Conservation (phyloP, 1,140 invertebrate species). For the Caenorhabditis elegans region DNA sequence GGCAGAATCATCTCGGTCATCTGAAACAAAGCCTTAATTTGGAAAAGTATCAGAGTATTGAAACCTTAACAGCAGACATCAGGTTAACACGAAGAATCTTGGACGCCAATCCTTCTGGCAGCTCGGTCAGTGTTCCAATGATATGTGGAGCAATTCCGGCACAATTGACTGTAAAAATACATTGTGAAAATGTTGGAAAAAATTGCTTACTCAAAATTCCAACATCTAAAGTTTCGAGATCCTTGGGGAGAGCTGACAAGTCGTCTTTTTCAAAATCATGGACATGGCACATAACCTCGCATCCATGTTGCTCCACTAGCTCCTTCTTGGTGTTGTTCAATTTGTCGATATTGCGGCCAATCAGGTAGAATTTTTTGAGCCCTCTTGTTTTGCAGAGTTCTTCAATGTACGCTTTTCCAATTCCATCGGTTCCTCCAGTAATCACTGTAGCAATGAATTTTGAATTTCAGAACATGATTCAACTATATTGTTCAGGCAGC, state of each 20-base stretch:
- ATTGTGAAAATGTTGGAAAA: not conserved
- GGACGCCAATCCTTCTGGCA: constrained; percentile 63
- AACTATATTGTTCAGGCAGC: no score
- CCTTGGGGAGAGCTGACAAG: constrained; percentile 68
- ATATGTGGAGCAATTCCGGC: constrained; percentile 86
- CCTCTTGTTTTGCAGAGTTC: constrained; percentile 70
- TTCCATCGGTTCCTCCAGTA: constrained; percentile 86
- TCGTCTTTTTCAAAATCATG: constrained; percentile 65
- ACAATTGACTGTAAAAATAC: constrained; percentile 78
- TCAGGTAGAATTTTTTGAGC: constrained; percentile 70
- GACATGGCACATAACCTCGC: constrained; percentile 52
- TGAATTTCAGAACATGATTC: no score
- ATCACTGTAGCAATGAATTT: constrained; percentile 73
- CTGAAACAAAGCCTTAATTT: no score
- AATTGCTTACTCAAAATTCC: constrained; percentile 75
- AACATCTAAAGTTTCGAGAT: constrained; percentile 79
- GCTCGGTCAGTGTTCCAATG: constrained; percentile 73
- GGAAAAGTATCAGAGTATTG: no score
- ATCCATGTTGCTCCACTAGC: constrained; percentile 70
- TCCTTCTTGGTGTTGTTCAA: constrained; percentile 79
- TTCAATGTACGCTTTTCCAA: constrained; percentile 84
- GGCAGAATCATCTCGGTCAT: constrained; percentile 85
- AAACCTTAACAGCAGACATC: constrained; percentile 60
- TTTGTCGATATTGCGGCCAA: constrained; percentile 82
- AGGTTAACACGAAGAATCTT: constrained; percentile 65